Base-by-base conservation (phyloP, 2,888 invertebrate genomes). In the Caenorhabditis sp. region DNA sequence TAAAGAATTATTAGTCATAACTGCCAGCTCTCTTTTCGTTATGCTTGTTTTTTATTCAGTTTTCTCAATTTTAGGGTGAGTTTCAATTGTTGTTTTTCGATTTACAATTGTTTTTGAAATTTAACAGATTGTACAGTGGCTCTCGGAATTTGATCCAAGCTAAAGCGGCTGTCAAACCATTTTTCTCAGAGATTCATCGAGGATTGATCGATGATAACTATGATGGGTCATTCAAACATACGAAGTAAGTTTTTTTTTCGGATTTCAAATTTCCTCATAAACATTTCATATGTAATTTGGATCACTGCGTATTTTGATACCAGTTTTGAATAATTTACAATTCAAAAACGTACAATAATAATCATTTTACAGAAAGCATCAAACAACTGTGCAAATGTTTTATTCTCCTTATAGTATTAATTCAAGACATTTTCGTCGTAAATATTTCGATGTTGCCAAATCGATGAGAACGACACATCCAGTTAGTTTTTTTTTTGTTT, bases 371-470 rank as follows among this genome's bases (percentile, higher is more conserved):
- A 72, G 72, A 53, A 62, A 62, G 12, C 37, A 54, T n/a, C 59
- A 62, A 2, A 23, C 68, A n/a, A 64, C 69, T 4, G 62, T 75
- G 0, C 21, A 62, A 0, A 49, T 75, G 24, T 31, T 69, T 1
- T 75, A 75, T 27, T 75, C 75, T n/a, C 75, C 75, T 12, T 67
- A 67, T 27, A 75, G 75, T 51, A 58, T 67, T 1, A 49, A 19
- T 21, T 67, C 69, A 4, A 75, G 64, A 51, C 49, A 51, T 43
- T 69, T 70, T 43, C 63, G 75, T 17, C 64, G 70, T 5, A 64
- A 70, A 12, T 75, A 62, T 43, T 64, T 37, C n/a, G 21, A 58
- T 21, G 23, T 62, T 3, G 69, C 75, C 1, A 43, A 55, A 50
- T n/a, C 1, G 0, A 24, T 67, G 57, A 61, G 62, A 1, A 64